These are phyloP conservation scores for Orycteropus afer DNA, from an alignment of 2,113 vertebrate species.

Conservation along the genomic window DNA sequence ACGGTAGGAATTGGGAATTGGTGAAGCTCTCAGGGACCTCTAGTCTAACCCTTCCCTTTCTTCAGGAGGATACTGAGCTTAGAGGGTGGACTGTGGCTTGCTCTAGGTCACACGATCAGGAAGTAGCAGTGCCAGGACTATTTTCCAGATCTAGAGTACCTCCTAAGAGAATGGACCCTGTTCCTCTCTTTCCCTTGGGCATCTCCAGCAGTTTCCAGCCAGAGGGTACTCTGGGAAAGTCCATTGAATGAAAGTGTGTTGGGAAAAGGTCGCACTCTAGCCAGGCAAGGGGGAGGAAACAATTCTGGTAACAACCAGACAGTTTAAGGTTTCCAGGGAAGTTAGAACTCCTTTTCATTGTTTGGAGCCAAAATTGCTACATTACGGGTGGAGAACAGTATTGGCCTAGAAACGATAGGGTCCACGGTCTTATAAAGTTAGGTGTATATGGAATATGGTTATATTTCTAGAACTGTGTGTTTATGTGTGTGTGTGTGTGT, in stretches of 20 bases:
- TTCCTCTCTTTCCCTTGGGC: neutral
- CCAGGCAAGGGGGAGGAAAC: neutral
- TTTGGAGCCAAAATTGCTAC: neutral
- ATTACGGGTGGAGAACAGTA: neutral
- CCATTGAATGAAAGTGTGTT: neutral
- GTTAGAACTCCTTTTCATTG: neutral
- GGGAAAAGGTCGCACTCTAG: neutral
- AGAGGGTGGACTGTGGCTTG: neutral
- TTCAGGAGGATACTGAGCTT: neutral
- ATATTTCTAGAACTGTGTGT: neutral
- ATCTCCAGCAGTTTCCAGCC: neutral
- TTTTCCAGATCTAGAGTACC: neutral
- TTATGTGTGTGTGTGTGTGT: neutral
- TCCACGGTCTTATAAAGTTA: neutral
- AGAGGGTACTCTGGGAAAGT: neutral
- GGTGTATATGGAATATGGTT: neutral
- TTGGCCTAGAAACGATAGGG: neutral
- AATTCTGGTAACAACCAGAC: neutral
- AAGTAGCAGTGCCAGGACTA: neutral
- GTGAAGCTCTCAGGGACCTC: neutral
- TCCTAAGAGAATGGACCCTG: neutral
- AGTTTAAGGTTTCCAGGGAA: conserved; percentile 29
- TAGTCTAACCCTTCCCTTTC: neutral
- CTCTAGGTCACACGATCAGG: neutral
- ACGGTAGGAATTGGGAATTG: neutral